phyloP scores from a whole-genome alignment of 2,113 vertebrate genomes.

The Excalfactoria chinensis region DNA sequence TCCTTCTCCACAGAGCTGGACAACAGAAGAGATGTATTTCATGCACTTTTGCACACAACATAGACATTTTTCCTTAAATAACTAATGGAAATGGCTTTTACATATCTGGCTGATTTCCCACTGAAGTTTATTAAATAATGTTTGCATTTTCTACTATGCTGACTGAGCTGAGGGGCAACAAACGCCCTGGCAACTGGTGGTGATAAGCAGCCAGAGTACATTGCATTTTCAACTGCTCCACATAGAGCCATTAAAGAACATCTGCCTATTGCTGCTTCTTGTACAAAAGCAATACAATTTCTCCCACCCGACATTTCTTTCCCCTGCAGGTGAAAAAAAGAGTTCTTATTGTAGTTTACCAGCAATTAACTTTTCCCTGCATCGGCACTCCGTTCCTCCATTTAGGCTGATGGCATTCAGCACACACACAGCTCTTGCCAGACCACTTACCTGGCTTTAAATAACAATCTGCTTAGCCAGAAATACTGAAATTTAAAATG shows the following conservation, averaged over 20 bases:
- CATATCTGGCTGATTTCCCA: constrained; percentile 9
- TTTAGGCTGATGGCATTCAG: neutral
- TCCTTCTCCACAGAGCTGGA: neutral
- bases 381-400: neutral
- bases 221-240: neutral
- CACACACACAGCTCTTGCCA: neutral
- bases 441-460: neutral
- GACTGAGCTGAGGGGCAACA: neutral
- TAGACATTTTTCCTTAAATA: neutral
- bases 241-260: constrained; percentile 19
- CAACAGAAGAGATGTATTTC: neutral
- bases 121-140: neutral
- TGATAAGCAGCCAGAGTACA: neutral
- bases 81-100: neutral
- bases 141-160: constrained; percentile 5
- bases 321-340: neutral
- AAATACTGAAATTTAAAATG: neutral
- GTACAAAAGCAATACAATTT: neutral
- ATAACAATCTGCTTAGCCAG: neutral
- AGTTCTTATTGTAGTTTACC: neutral
- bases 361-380: constrained; percentile 22
- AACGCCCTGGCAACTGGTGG: neutral
- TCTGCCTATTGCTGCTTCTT: neutral
- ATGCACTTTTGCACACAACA: neutral
- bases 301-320: neutral